Percentiles rank a stretch among this genome's conserved stretches.
Conservation (phyloP, 2,113 vertebrate species). For the Aphyosemion australe region DNA sequence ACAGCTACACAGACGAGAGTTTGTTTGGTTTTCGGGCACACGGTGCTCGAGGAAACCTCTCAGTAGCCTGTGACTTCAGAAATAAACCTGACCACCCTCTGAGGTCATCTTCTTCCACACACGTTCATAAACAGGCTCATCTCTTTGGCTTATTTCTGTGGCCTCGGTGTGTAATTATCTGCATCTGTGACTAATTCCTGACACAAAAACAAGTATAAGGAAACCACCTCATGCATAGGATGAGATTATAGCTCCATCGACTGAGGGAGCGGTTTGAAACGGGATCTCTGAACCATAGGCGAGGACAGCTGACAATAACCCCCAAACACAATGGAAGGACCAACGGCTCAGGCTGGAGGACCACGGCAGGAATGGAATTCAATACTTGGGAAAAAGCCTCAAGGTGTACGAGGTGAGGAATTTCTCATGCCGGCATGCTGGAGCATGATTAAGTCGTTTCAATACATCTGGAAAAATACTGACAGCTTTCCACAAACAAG, state of each 20-base stretch:
- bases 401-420: constrained; percentile 28
- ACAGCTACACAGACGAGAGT: background rate
- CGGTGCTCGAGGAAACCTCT: constrained; percentile 21
- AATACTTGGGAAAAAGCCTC: constrained; percentile 16
- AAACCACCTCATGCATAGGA: background rate
- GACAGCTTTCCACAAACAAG: background rate
- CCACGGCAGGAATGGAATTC: constrained; percentile 14
- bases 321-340: constrained; percentile 21
- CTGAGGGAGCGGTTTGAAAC: constrained; percentile 55
- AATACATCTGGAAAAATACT: background rate
- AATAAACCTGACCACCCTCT: background rate
- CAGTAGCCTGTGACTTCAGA: constrained; percentile 33
- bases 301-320: background rate
- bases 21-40: constrained; percentile 10
- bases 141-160: background rate
- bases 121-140: constrained; percentile 1
- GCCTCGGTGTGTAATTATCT: constrained; percentile 9
- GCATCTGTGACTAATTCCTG: no score
- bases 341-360: background rate
- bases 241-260: background rate
- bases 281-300: background rate
- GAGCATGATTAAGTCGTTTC: constrained; percentile 32
- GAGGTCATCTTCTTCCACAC: constrained; percentile 6
- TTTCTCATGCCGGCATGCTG: constrained; percentile 45
- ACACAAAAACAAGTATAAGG: no score